Percentiles rank a stretch among this genome's conserved stretches.
phyloP scores from a whole-genome alignment of 1,140 invertebrate species.

The Melanaphis sacchari region DNA sequence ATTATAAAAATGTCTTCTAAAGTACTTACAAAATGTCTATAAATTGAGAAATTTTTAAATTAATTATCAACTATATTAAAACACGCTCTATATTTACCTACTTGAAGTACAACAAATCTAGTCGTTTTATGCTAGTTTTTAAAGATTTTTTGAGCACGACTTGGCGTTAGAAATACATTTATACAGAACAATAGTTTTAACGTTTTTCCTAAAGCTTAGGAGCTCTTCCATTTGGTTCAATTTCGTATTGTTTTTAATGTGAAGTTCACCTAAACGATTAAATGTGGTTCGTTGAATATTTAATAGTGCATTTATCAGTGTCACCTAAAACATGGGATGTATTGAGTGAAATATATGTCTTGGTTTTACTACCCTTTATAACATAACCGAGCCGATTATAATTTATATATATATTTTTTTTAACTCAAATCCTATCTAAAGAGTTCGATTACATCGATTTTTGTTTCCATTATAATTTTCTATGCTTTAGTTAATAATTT shows the following conservation, averaged over 20 bases:
- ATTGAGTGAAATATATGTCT: neutral
- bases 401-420: neutral
- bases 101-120: neutral
- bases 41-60: neutral
- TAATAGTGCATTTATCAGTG: constrained; percentile 42
- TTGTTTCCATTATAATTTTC: neutral
- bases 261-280: constrained; percentile 43
- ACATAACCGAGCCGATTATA: neutral
- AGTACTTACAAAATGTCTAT: too few species aligned
- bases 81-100: neutral
- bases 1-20: neutral
- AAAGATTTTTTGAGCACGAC: neutral
- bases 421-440: neutral
- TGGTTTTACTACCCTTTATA: neutral
- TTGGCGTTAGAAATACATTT: neutral
- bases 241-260: constrained; percentile 26
- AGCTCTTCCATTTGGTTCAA: neutral
- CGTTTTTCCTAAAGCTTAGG: neutral
- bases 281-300: constrained; percentile 35
- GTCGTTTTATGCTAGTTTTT: neutral
- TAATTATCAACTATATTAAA: neutral
- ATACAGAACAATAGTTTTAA: neutral
- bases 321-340: neutral
- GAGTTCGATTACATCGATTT: neutral
- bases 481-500: neutral